Base-by-base conservation (phyloP, 2,797 vertebrate genomes). In the Intellagama lesueurii region DNA sequence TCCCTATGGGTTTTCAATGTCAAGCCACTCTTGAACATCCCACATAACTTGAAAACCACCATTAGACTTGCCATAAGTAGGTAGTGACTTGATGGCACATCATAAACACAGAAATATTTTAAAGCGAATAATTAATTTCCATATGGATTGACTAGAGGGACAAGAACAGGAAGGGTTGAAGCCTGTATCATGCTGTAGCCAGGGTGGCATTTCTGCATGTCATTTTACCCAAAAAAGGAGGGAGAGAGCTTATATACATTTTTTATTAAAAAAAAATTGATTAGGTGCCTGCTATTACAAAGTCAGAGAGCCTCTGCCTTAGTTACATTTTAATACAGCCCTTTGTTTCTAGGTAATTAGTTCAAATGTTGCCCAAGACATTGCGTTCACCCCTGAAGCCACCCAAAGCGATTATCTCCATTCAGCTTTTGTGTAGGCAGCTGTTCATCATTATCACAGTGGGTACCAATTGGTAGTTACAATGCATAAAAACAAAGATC, bases 341-440 rank as follows among this genome's bases (percentile, higher is more conserved):
- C 28, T 81, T 90, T 87, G 80, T 22, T 80, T 70, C 89, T 86
- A 91, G 83, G 75, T 81, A 92, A 75, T 19, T 77, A 60, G 64
- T 75, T 91, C 88, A 81, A 90, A 87, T 88, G 86, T 64, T 89
- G 16, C 87, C 88, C 82, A 86, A 86, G 83, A 88, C 3, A 1
- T 76, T 83, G 66, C 73, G 47, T 87, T 81, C 66, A 82, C 91
- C 84, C 2, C 44, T 87, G 91, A 93, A 24, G 86, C 49, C 35
- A 83, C 81, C 22, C 3, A 30, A 35, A 86, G 66, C 40, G 16
- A 86, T 86, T 26, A 88, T 89, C 69, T 91, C 77, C 90, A 87
- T 49, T 86, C 82, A 78, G 22, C 49, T 88, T 85, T 94, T 89
- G 86, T 40, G 76, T 19, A 87, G 78, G 60, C 16, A 92, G 85